Percentiles rank a stretch among this genome's conserved stretches.
Conservation (phyloP, 2,888 invertebrate species). For the Marasmarcha lunaedactyla region DNA sequence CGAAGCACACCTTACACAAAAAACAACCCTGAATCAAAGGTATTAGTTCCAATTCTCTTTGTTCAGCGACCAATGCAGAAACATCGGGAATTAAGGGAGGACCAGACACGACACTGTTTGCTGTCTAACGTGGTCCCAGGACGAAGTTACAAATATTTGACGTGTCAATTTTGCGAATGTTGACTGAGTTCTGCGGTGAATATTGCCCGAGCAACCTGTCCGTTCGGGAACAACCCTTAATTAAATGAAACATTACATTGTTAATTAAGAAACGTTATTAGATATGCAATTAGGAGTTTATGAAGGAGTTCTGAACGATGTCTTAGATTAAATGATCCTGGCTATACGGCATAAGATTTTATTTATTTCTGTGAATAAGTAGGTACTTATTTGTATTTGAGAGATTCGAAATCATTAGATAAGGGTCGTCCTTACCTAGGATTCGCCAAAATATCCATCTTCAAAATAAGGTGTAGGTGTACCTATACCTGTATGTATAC, state of each 20-base stretch:
- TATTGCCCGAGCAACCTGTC: conserved; percentile 60
- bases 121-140: conserved; percentile 68
- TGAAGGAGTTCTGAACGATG: not conserved
- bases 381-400: too few relatives aligned
- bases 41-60: conserved; percentile 28
- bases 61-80: conserved; percentile 33
- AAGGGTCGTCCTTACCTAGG: too few relatives aligned
- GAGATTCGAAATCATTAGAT: too few relatives aligned
- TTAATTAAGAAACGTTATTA: conserved; percentile 35
- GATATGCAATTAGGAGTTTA: not conserved
- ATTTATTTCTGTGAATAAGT: too few relatives aligned
- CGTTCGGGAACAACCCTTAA: conserved; percentile 45
- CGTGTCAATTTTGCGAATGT: conserved; percentile 72
- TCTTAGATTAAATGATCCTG: too few relatives aligned
- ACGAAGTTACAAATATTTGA: conserved; percentile 72
- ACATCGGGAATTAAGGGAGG: conserved; percentile 70
- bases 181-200: conserved; percentile 70
- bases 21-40: conserved; percentile 29
- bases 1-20: conserved; percentile 23
- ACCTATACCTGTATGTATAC: too few relatives aligned
- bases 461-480: too few relatives aligned
- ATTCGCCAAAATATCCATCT: too few relatives aligned
- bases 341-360: conserved; percentile 11
- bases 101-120: conserved; percentile 70
- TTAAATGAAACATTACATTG: conserved; percentile 58